Percentiles rank a stretch among this genome's conserved stretches.
These are phyloP conservation scores for Drosophila littoralis DNA, from an alignment of 1,140 invertebrate genomes.

Conservation along the genomic window DNA sequence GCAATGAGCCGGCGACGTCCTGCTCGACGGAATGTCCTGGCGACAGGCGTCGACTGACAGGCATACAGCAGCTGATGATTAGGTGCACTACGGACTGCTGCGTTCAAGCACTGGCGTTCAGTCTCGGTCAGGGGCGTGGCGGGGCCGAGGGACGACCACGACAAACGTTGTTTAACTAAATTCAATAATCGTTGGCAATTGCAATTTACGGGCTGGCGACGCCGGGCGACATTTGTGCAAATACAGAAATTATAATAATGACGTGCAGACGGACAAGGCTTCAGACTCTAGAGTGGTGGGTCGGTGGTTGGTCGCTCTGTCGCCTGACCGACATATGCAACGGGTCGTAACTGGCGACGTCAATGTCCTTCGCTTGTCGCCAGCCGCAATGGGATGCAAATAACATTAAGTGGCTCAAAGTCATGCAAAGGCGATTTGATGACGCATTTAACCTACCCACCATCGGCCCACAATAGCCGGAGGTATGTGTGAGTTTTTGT, in stretches of 20 bases:
- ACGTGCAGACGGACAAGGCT: constrained; percentile 56
- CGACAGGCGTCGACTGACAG: constrained; percentile 55
- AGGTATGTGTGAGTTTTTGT: constrained; percentile 58
- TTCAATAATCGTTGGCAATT: constrained; percentile 84
- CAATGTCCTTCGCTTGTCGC: constrained; percentile 47
- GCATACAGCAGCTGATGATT: constrained; percentile 71
- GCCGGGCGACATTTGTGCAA: constrained; percentile 77
- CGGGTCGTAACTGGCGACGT: constrained; percentile 49
- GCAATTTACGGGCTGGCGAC: constrained; percentile 76
- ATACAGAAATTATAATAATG: constrained; percentile 84
- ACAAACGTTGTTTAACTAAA: constrained; percentile 83
- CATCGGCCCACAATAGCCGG: too few species aligned
- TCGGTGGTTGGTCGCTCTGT: neutral
- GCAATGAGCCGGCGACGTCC: constrained; percentile 67
- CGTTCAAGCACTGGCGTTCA: neutral
- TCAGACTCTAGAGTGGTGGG: neutral
- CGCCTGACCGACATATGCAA: constrained; percentile 61
- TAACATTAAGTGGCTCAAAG: constrained; percentile 78
- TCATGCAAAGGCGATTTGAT: constrained; percentile 71
- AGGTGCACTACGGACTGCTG: constrained; percentile 34
- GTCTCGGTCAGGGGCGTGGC: neutral
- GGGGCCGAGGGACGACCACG: constrained; percentile 46
- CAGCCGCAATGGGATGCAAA: constrained; percentile 63
- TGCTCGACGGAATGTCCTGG: constrained; percentile 40
- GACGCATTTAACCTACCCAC: constrained; percentile 41